Base-by-base conservation (phyloP, 2,888 invertebrate species). In the Clitarchus hookeri region DNA sequence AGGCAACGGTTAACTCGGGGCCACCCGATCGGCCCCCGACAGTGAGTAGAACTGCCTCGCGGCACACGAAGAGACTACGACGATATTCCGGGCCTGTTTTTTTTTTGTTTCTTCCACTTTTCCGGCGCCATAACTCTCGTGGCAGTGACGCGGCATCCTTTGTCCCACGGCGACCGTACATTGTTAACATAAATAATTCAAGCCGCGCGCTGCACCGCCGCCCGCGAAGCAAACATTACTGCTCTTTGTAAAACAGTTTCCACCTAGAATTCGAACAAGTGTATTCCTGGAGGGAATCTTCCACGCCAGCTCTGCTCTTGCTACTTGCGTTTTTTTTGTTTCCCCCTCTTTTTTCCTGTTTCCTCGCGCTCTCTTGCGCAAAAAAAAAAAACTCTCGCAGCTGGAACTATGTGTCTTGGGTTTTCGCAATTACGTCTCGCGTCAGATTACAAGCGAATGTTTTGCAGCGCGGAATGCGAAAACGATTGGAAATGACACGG, bases 81-180 rank as follows among this genome's bases (percentile, higher is more conserved):
- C 19, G 65, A 2, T 65, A n/a, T 65, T 65, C 65, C 16, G 8
- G 65, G 16, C n/a, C 3, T n/a, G 8, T 65, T 8, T 65, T 65
- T 65, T 65, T n/a, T 65, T 65, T 6, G 19, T 65, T 65, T 2
- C 8, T 65, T 19, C 65, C 65, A n/a, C 23, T n/a, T 65, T 23
- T 65, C 65, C 23, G 65, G 8, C 65, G 65, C 65, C 65, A n/a
- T 65, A 65, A 65, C 16, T 65, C 65, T 65, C 16, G 13, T 19
- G n/a, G 65, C 65, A 65, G 65, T 65, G 65, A 65, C 65, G 65
- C n/a, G 65, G 65, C 65, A 65, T 65, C n/a, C 65, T 65, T 65
- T 65, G 65, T 65, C 65, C 65, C 65, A 23, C n/a, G 65, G 65
- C 65, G 65, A 6, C 65, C 65, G 12, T n/a, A n/a, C 65, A 65